Evolutionary conservation across 2,888 invertebrate genomes (phyloP), one percentile per base, ranked within the genome.

Genomic region (Cosmopolites sordidus): DNA sequence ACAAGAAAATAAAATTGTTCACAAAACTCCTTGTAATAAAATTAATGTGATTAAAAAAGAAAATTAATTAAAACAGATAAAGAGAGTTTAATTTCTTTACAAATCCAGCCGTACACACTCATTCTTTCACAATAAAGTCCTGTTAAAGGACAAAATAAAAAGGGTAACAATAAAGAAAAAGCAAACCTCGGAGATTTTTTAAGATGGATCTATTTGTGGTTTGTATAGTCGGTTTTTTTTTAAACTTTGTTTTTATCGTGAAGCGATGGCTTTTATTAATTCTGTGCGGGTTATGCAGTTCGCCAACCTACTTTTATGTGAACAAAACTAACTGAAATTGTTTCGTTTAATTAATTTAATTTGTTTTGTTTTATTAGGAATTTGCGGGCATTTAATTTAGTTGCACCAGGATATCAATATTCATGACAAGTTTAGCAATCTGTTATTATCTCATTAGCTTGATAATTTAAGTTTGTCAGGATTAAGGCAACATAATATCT

Each of bases 41-140:
- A 56, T 56, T 56, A 56, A 56, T 56, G 56, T 56, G 51, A 56
- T 56, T 56, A 56, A 56, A 56, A 55, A 56, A 48, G 56, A 44
- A 52, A 56, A 51, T 56, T 56, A 56, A 52, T 56, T 56, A 56
- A 56, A 51, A 42, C 37, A 52, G 56, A 56, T 56, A 52, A 56
- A 56, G 51, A 45, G 51, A 52, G 41, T 56, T 56, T 56, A 56
- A 56, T 56, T 56, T 56, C 51, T 56, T 56, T 51, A 52, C 51
- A 56, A 56, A 56, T 56, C 56, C 51, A 52, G 48, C 48, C 51
- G 51, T 56, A 51, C 55, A 55, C 55, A 55, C 55, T 55, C 55
- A 48, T 55, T 51, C 55, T 51, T 55, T 55, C 51, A 55, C 55
- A 55, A 51, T 55, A 51, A 51, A 55, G 42, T 51, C 51, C 55